A percentile compares a stretch with the other conserved stretches of the same genome.
Conservation (phyloP, 2,888 invertebrate species). For the Ornithoptera priamus region DNA sequence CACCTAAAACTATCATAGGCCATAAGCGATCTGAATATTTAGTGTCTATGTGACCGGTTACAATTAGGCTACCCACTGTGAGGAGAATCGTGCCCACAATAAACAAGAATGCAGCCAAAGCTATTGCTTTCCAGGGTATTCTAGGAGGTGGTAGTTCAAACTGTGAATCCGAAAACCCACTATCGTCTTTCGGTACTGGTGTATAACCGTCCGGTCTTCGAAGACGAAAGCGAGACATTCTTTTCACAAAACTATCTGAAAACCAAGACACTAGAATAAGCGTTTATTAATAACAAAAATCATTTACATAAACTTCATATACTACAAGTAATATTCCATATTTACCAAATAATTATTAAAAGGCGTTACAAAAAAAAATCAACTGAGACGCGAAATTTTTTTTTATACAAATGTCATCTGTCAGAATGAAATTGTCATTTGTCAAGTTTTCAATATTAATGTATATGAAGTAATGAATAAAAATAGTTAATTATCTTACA, state of each 20-base stretch:
- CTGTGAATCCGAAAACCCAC: constrained; percentile 86
- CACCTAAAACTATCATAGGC: constrained; percentile 93
- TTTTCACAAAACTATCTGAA: background rate
- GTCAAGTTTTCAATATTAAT: background rate
- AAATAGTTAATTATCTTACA: no score
- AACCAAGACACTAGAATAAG: no score
- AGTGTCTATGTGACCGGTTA: constrained; percentile 89
- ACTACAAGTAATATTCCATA: background rate
- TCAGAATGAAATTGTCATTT: background rate
- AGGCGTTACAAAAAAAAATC: no score
- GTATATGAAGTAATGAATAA: background rate
- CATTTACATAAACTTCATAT: no score
- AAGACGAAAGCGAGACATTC: constrained; percentile 82
- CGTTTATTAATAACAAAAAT: no score
- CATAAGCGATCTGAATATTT: constrained; percentile 93
- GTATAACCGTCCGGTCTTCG: constrained; percentile 83
- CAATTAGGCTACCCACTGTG: constrained; percentile 87
- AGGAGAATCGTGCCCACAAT: constrained; percentile 88
- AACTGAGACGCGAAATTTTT: background rate
- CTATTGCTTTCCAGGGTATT: constrained; percentile 92
- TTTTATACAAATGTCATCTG: background rate
- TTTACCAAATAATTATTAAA: background rate
- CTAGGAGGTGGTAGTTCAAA: constrained; percentile 83
- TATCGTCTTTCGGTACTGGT: constrained; percentile 76
- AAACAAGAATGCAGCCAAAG: constrained; percentile 87